These are phyloP conservation scores for Salticus scenicus DNA, from an alignment of 2,888 invertebrate species.

Conservation along the genomic window DNA sequence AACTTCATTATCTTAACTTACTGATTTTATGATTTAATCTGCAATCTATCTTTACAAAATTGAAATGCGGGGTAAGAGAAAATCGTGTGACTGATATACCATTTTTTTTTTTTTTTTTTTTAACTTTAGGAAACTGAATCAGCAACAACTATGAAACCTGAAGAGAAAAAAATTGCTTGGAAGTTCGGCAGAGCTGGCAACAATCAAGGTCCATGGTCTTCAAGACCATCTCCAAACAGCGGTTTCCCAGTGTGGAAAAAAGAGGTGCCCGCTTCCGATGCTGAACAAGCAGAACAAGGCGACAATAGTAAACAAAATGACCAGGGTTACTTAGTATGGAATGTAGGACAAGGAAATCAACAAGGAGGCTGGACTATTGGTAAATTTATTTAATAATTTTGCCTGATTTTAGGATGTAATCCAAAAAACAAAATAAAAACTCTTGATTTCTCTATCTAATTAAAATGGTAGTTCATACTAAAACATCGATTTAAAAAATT, in stretches of 20 bases:
- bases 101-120: no score
- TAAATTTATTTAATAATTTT: background rate
- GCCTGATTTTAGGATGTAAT: no score
- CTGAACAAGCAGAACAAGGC: background rate
- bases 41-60: no score
- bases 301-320: constrained; percentile 32
- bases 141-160: constrained; percentile 15
- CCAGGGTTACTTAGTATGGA: constrained; percentile 54
- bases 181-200: constrained; percentile 55
- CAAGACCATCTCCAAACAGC: constrained; percentile 25
- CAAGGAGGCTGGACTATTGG: constrained; percentile 42
- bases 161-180: constrained; percentile 59
- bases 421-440: no score
- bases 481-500: no score
- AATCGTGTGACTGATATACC: no score
- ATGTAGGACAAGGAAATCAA: constrained; percentile 41
- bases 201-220: constrained; percentile 41
- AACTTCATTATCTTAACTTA: no score
- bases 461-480: no score
- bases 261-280: background rate
- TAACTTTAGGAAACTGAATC: constrained; percentile 13
- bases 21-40: no score
- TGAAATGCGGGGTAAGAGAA: no score
- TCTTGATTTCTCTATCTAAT: no score
- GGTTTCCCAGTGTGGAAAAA: constrained; percentile 47